phyloP scores from a whole-genome alignment of 2,888 invertebrate species.

The Zele albiditarsus region DNA sequence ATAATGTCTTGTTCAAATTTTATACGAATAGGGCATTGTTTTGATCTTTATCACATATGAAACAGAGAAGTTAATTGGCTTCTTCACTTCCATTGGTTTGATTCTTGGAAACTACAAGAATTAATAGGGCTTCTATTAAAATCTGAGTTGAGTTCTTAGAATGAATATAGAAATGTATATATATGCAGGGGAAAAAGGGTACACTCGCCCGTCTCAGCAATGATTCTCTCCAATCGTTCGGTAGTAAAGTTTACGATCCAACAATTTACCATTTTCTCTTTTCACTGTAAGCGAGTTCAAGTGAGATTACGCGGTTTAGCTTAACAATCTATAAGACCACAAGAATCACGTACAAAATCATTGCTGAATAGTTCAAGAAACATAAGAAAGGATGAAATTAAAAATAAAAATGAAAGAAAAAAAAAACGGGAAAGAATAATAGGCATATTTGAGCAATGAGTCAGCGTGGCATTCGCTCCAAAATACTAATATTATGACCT shows the following conservation, averaged over 20 bases:
- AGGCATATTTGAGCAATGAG: not conserved
- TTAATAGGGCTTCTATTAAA: not conserved
- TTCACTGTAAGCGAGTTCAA: conserved; percentile 7
- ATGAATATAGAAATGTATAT: not conserved
- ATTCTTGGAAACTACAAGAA: conserved; percentile 4
- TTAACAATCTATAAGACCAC: not conserved
- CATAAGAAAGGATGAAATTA: not conserved
- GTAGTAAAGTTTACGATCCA: conserved; percentile 37
- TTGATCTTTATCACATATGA: not conserved
- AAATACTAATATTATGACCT: not conserved
- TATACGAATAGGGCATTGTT: not conserved
- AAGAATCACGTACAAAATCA: conserved; percentile 5
- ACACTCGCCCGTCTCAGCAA: not conserved
- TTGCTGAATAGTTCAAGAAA: not conserved
- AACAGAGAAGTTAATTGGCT: conserved; percentile 4
- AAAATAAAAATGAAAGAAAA: conserved; percentile 1
- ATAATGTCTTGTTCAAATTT: not conserved
- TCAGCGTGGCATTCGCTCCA: not conserved
- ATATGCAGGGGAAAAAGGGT: not conserved
- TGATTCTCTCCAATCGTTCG: conserved; percentile 7
- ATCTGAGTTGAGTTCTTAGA: not conserved
- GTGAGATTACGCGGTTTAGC: not conserved
- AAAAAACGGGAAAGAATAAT: not conserved
- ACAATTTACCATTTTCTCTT: conserved; percentile 40
- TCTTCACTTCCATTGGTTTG: conserved; percentile 3